Percentiles rank a stretch among this genome's conserved stretches.
These are phyloP conservation scores for Pelobates cultripes DNA, from an alignment of 2,797 vertebrate species.

Conservation along the genomic window DNA sequence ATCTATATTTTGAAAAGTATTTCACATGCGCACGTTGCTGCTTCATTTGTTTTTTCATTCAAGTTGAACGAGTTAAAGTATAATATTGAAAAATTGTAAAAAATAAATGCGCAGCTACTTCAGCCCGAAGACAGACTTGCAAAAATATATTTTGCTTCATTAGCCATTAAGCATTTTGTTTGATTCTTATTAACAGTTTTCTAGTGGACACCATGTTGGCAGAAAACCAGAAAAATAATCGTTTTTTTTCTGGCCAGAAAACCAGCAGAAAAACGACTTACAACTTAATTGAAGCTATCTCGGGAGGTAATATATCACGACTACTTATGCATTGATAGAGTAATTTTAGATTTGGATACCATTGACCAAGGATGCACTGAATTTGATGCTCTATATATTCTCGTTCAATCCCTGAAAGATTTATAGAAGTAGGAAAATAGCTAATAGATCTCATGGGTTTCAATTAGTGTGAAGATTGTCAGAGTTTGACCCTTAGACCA, in stretches of 20 bases:
- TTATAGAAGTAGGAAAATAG: conserved; percentile 9
- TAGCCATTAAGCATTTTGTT: not conserved
- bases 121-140: not conserved
- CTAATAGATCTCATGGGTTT: conserved; percentile 31
- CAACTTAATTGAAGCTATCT: not conserved
- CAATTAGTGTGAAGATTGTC: conserved; percentile 21
- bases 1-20: too few relatives aligned
- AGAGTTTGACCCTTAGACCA: conserved; percentile 19
- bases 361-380: conserved; percentile 9
- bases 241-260: not conserved
- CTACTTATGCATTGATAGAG: not conserved
- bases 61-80: too few relatives aligned
- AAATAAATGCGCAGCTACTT: not conserved
- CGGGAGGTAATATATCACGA: not conserved
- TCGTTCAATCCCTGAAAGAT: conserved; percentile 5
- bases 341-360: conserved; percentile 5
- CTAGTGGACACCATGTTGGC: not conserved
- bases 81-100: too few relatives aligned
- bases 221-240: not conserved
- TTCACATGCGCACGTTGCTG: too few relatives aligned
- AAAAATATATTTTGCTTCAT: not conserved
- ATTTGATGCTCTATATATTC: conserved; percentile 9
- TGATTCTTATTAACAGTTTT: not conserved
- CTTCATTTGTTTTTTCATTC: too few relatives aligned
- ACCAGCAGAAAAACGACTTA: not conserved